Conservation (phyloP, 2,113 vertebrate species). For the Ailurus styani region DNA sequence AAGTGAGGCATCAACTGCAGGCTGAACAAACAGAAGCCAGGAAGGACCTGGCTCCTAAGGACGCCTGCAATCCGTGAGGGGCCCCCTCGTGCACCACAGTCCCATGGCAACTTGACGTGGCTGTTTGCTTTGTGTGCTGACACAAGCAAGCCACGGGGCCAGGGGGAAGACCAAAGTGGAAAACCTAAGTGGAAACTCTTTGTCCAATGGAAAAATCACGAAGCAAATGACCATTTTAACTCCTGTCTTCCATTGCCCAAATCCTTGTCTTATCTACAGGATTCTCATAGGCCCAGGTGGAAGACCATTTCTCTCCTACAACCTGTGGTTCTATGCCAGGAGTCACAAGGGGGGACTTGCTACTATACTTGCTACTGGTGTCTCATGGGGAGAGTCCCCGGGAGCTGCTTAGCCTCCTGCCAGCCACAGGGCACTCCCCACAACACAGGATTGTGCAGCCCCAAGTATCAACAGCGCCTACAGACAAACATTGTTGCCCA, state of each 20-base stretch:
- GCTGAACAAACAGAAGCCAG: background rate
- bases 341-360: background rate
- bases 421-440: background rate
- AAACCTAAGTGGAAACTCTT: background rate
- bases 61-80: rapidly evolving
- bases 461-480: background rate
- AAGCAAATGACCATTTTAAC: background rate
- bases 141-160: background rate
- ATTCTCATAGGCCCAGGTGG: background rate
- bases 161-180: background rate
- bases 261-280: background rate
- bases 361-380: background rate
- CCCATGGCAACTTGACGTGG: background rate
- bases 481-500: background rate
- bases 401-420: background rate
- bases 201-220: background rate
- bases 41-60: background rate
- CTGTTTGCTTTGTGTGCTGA: background rate
- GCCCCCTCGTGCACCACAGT: background rate
- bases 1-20: background rate
- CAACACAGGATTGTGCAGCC: background rate
- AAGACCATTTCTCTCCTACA: background rate
- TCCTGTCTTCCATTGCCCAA: background rate
- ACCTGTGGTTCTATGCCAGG: background rate
- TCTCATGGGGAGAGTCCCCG: background rate